Percentiles rank a stretch among this genome's conserved stretches.
phyloP scores from a whole-genome alignment of 2,888 invertebrate species.

The Flabesymbios commensalis region DNA sequence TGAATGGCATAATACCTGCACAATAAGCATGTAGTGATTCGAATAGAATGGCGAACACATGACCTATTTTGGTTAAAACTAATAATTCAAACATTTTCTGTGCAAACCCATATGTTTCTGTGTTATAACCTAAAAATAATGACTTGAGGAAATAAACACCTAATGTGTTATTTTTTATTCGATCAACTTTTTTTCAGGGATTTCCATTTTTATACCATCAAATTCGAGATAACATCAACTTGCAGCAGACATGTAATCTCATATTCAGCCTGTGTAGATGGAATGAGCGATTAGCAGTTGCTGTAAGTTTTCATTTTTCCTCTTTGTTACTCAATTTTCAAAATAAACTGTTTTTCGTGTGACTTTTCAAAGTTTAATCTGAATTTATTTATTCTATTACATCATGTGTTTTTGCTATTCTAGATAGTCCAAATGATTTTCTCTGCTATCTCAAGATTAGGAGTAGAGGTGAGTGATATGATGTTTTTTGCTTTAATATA shows the following conservation, averaged over 20 bases:
- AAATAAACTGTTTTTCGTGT: not conserved
- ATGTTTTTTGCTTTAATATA: not conserved
- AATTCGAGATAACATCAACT: slow-evolving; percentile 89
- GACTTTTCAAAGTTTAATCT: not conserved
- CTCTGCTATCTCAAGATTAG: slow-evolving; percentile 81
- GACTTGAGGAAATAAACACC: too few species aligned
- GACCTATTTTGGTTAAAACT: too few species aligned
- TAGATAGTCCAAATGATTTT: slow-evolving; percentile 85
- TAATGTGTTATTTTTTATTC: not conserved
- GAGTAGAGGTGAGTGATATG: slow-evolving; percentile 74
- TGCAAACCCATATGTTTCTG: too few species aligned
- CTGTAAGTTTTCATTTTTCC: slow-evolving; percentile 60
- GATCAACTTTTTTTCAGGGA: slow-evolving; percentile 66
- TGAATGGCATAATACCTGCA: too few species aligned
- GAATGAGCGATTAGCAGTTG: slow-evolving; percentile 85
- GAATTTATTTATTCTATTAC: too few species aligned
- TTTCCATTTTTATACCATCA: slow-evolving; percentile 94
- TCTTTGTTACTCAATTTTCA: not conserved
- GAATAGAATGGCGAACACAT: too few species aligned
- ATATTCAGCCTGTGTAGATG: slow-evolving; percentile 89
- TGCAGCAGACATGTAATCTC: slow-evolving; percentile 87
- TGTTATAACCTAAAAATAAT: too few species aligned
- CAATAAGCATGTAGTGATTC: too few species aligned
- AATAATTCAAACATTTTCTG: too few species aligned
- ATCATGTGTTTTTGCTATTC: slow-evolving; percentile 17